These are phyloP conservation scores for Hirtodrosophila histrioides DNA, from an alignment of 2,888 invertebrate genomes.

Conservation along the genomic window DNA sequence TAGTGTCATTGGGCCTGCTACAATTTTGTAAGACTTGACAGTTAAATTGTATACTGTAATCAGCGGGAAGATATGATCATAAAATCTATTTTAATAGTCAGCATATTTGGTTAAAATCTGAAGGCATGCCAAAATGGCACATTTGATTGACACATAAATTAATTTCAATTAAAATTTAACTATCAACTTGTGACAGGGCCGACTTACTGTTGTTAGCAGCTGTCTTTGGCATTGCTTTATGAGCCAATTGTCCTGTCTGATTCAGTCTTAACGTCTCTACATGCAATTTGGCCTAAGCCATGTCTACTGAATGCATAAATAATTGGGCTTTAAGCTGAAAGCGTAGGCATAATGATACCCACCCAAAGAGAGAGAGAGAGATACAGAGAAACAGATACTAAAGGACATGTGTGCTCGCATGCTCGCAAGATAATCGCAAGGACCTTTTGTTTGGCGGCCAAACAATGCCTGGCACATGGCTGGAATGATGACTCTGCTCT, in stretches of 20 bases:
- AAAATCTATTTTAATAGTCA: constrained; percentile 12
- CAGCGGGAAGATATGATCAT: neutral
- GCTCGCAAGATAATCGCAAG: constrained; percentile 35
- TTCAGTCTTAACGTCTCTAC: neutral
- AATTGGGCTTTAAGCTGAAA: constrained; percentile 43
- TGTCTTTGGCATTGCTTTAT: constrained; percentile 37
- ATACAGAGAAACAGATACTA: constrained; percentile 1
- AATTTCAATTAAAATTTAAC: constrained; percentile 51
- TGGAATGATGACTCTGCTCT: neutral
- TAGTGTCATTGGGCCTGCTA: neutral
- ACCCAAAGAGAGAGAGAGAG: constrained; percentile 1
- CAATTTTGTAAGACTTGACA: constrained; percentile 2
- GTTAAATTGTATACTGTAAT: constrained; percentile 17
- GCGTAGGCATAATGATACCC: constrained; percentile 6
- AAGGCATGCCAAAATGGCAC: constrained; percentile 9
- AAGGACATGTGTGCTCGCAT: neutral
- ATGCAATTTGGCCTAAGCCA: constrained; percentile 12
- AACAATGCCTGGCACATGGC: constrained; percentile 17
- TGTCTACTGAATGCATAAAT: constrained; percentile 63
- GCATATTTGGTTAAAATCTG: constrained; percentile 21
- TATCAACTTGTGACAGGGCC: constrained; percentile 10
- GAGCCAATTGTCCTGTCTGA: constrained; percentile 32
- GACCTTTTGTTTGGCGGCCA: constrained; percentile 32
- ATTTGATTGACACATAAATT: constrained; percentile 39
- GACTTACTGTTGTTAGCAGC: constrained; percentile 18